Evolutionary conservation across 2,888 invertebrate species (phyloP).

Genomic region (Leptopterna dolabrata): DNA sequence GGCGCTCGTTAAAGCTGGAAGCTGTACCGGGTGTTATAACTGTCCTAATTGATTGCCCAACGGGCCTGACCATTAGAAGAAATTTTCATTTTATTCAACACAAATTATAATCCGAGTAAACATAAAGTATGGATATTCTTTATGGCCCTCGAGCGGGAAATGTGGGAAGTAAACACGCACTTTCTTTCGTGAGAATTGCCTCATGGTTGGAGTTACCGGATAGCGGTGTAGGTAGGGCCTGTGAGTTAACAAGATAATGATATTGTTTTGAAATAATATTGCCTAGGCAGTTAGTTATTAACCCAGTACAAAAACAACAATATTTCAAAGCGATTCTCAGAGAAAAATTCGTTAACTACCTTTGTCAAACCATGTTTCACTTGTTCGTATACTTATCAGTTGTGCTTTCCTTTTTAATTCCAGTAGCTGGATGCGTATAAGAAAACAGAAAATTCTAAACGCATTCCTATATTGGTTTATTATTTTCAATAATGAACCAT

Average conservation of each 20-base stretch:
- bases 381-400: no score
- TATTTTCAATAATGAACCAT: no score
- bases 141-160: background rate
- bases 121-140: background rate
- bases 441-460: no score
- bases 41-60: background rate
- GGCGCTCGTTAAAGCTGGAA: slow-evolving; percentile 19
- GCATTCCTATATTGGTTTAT: no score
- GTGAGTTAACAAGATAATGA: background rate
- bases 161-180: background rate
- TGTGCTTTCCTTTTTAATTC: no score
- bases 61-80: background rate
- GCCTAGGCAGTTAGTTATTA: background rate
- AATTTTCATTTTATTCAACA: background rate
- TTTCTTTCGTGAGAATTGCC: background rate
- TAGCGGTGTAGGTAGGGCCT: background rate
- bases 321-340: no score
- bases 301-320: no score
- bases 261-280: background rate
- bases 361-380: no score
- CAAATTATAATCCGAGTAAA: background rate
- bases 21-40: slow-evolving; percentile 14
- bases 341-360: no score
- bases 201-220: background rate
- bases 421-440: no score